Percentiles rank a stretch among this genome's conserved stretches.
Conservation (phyloP, 2,797 vertebrate species). For the Glyptemys insculpta region DNA sequence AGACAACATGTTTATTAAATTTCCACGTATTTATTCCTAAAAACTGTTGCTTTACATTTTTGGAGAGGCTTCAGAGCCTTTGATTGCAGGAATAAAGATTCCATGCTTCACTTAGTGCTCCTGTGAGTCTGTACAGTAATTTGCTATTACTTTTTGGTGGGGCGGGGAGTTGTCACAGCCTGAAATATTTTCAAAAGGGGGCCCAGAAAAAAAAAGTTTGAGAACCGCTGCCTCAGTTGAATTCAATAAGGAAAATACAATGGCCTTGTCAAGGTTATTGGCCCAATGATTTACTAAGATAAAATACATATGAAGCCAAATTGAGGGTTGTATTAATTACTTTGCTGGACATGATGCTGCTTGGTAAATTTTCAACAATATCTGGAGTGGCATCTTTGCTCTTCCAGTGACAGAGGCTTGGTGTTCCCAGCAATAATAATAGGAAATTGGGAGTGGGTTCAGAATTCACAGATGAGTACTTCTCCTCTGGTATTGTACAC, state of each 20-base stretch:
- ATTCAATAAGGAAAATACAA: neutral
- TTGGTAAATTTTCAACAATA: conserved; percentile 22
- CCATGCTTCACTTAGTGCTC: too few species aligned
- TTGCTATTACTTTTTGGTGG: too few species aligned
- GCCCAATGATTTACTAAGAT: neutral
- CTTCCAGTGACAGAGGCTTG: neutral
- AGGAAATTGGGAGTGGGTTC: neutral
- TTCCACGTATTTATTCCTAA: too few species aligned
- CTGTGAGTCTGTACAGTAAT: too few species aligned
- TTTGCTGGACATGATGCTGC: neutral
- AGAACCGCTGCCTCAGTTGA: neutral
- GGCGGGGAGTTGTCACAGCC: too few species aligned
- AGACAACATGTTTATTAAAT: too few species aligned
- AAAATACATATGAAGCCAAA: neutral
- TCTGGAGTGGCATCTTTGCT: conserved; percentile 17
- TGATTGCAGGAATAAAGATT: too few species aligned
- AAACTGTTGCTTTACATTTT: too few species aligned
- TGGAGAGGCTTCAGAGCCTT: too few species aligned
- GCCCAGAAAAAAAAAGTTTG: too few species aligned
- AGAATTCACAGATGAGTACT: neutral
- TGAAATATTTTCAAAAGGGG: too few species aligned
- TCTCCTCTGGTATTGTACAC: neutral
- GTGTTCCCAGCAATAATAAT: conserved; percentile 1
- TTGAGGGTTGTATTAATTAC: neutral
- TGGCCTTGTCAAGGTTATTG: neutral